These are phyloP conservation scores for Echeneis naucrates DNA, from an alignment of 2,797 vertebrate genomes.

Conservation along the genomic window DNA sequence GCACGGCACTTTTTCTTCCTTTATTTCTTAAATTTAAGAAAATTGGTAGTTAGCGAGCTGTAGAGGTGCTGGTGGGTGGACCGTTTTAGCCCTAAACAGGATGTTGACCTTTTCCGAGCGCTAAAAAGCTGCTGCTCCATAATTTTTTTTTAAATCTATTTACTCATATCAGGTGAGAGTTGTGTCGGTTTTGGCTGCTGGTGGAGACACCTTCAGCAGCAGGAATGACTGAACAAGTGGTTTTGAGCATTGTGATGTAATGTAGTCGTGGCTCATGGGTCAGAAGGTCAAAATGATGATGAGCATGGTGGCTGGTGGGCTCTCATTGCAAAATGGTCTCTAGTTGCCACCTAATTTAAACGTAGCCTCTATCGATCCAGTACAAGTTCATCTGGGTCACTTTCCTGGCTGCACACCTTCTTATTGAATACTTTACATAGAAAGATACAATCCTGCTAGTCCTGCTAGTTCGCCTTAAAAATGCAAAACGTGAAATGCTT, in stretches of 20 bases:
- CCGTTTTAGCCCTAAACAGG: neutral
- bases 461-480: neutral
- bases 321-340: neutral
- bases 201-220: no score
- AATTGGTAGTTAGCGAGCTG: neutral
- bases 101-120: neutral
- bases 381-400: neutral
- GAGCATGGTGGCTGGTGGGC: neutral
- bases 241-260: no score
- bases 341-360: neutral
- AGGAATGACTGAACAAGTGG: no score
- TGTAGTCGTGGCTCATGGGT: neutral
- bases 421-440: neutral
- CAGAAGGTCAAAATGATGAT: neutral
- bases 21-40: neutral
- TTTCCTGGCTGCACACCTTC: neutral
- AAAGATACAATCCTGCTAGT: neutral
- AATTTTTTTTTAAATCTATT: neutral
- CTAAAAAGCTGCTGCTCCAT: neutral
- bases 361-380: neutral
- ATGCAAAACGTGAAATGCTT: neutral
- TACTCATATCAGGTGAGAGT: neutral
- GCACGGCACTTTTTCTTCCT: neutral
- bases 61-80: neutral
- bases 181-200: neutral